Conservation (phyloP, 2,888 invertebrate genomes). For the Eremobia ochroleuca region DNA sequence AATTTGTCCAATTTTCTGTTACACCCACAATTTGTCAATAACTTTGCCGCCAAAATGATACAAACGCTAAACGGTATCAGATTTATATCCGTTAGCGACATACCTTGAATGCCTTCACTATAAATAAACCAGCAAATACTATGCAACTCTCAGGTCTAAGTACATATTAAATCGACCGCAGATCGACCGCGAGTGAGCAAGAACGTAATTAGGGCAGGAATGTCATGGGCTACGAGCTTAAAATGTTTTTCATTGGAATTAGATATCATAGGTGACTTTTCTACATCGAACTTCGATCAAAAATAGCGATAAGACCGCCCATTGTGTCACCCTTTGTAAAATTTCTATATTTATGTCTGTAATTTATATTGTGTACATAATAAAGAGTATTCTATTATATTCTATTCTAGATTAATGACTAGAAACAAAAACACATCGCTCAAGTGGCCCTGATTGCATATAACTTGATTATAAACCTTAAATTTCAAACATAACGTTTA, state of each 20-base stretch:
- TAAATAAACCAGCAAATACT: conserved; percentile 46
- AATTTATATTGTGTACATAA: no score
- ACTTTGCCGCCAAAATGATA: conserved; percentile 31
- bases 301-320: no score
- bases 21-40: conserved; percentile 33
- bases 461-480: no score
- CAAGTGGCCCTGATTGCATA: no score
- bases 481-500: no score
- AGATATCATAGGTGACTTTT: conserved; percentile 39
- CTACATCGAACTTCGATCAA: no score
- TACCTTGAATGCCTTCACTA: conserved; percentile 40
- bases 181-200: conserved; percentile 36
- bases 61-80: conserved; percentile 46
- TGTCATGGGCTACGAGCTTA: conserved; percentile 57
- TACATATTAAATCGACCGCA: conserved; percentile 56
- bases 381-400: no score
- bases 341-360: no score
- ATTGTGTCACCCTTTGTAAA: no score
- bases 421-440: no score
- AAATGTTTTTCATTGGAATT: conserved; percentile 23
- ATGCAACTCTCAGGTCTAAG: conserved; percentile 46
- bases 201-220: conserved; percentile 67
- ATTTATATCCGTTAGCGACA: conserved; percentile 54
- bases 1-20: conserved; percentile 32
- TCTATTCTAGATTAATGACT: no score